These are phyloP conservation scores for Leucoma salicis DNA, from an alignment of 2,888 invertebrate genomes.

Conservation along the genomic window DNA sequence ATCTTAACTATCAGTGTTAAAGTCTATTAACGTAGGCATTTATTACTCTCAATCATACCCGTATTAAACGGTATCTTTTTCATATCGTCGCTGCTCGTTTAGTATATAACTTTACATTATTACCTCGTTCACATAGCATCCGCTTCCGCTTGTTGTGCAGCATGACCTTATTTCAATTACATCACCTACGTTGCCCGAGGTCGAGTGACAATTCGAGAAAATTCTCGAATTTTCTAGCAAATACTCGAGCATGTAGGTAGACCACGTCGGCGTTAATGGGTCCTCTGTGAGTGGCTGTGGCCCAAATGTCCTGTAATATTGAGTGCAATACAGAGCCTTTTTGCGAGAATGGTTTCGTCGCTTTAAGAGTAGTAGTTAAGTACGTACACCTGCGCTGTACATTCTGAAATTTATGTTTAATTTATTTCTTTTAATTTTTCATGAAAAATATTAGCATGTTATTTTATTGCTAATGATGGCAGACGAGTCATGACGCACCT, in stretches of 20 bases:
- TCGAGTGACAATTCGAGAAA: slow-evolving; percentile 34
- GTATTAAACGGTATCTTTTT: no score
- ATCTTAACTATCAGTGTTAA: no score
- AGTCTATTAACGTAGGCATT: no score
- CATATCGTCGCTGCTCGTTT: no score
- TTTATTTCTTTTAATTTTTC: no score
- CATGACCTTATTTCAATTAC: slow-evolving; percentile 31
- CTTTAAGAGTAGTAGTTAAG: slow-evolving; percentile 1
- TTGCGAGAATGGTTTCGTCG: slow-evolving; percentile 3
- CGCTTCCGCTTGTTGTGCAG: slow-evolving; percentile 8
- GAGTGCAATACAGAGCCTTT: slow-evolving; percentile 3
- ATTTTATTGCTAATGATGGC: no score
- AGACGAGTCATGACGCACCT: no score
- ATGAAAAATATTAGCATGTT: no score
- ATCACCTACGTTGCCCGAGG: slow-evolving; percentile 27
- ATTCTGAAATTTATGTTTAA: no score
- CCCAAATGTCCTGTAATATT: slow-evolving; percentile 13
- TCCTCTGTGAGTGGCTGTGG: slow-evolving; percentile 24
- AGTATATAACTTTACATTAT: no score
- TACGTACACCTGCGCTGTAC: background rate
- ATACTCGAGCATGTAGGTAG: slow-evolving; percentile 16
- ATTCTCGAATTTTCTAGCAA: slow-evolving; percentile 30
- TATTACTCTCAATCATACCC: no score
- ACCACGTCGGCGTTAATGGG: slow-evolving; percentile 27
- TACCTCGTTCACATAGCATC: no score